Conservation (phyloP, 1,140 invertebrate species). For the Venustaconcha ellipsiformis region DNA sequence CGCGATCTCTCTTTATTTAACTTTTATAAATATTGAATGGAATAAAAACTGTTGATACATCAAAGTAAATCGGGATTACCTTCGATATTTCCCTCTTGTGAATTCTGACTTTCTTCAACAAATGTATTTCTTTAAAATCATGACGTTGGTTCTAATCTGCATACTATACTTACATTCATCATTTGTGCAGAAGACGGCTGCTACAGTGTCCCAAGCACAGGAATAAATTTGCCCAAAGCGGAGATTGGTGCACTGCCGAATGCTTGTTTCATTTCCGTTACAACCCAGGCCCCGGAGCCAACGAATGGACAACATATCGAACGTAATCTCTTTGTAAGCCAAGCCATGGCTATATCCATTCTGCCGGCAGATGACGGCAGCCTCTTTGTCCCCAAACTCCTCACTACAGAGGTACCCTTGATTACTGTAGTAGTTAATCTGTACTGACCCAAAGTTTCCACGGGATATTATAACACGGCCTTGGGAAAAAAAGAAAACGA, state of each 20-base stretch:
- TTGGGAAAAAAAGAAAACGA: too few species aligned
- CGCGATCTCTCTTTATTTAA: too few species aligned
- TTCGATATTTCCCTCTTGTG: not conserved
- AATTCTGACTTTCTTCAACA: not conserved
- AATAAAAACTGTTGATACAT: too few species aligned
- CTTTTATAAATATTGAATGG: too few species aligned
- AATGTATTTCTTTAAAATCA: not conserved
- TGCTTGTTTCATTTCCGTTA: conserved; percentile 11
- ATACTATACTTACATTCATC: conserved; percentile 11
- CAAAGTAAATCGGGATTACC: too few species aligned
- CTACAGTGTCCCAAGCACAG: conserved; percentile 23
- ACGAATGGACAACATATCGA: conserved; percentile 11
- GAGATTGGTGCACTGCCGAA: conserved; percentile 7
- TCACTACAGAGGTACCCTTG: conserved; percentile 37
- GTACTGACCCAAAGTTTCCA: not conserved
- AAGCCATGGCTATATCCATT: conserved; percentile 27
- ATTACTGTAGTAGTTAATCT: conserved; percentile 2
- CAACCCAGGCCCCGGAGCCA: conserved; percentile 28
- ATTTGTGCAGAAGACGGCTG: conserved; percentile 26
- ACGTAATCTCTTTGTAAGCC: conserved; percentile 7
- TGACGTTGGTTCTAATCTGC: not conserved
- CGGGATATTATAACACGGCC: too few species aligned
- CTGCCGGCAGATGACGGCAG: conserved; percentile 36
- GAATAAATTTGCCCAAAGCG: conserved; percentile 22
- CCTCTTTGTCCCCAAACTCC: conserved; percentile 33